Percentiles rank a stretch among this genome's conserved stretches.
phyloP scores from a whole-genome alignment of 2,113 vertebrate genomes.

The Rhadina sibilatrix region DNA sequence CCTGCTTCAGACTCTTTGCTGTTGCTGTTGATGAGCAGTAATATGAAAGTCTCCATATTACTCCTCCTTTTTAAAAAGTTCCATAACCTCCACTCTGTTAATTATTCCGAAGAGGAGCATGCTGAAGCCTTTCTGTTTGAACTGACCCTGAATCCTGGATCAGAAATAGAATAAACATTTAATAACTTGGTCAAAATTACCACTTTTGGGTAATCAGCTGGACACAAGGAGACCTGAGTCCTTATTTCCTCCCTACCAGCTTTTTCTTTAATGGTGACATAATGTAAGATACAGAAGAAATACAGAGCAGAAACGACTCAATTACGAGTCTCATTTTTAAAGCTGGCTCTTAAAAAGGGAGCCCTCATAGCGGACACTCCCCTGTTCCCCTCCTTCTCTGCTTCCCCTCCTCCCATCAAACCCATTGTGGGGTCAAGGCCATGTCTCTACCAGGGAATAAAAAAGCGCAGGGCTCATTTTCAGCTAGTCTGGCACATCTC shows the following conservation, averaged over 20 bases:
- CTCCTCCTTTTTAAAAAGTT: neutral
- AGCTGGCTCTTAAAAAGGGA: neutral
- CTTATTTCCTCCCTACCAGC: neutral
- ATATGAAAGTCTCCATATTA: neutral
- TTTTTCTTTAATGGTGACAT: neutral
- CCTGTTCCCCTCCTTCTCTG: rapidly evolving
- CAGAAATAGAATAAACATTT: neutral
- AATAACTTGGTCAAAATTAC: neutral
- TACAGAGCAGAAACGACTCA: neutral
- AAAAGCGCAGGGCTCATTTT: neutral
- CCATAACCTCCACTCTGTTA: neutral
- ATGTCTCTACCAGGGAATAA: neutral
- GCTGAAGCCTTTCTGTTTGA: neutral
- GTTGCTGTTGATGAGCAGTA: neutral
- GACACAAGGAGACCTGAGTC: neutral
- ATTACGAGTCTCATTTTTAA: neutral
- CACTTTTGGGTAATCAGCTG: neutral
- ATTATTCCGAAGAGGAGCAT: neutral
- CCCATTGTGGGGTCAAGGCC: neutral
- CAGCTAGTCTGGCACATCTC: neutral
- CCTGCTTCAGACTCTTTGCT: neutral
- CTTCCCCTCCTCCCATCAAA: neutral
- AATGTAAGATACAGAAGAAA: neutral
- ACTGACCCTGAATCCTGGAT: neutral
- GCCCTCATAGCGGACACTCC: neutral